These are phyloP conservation scores for Sander vitreus DNA, from an alignment of 2,113 vertebrate genomes.

Conservation along the genomic window DNA sequence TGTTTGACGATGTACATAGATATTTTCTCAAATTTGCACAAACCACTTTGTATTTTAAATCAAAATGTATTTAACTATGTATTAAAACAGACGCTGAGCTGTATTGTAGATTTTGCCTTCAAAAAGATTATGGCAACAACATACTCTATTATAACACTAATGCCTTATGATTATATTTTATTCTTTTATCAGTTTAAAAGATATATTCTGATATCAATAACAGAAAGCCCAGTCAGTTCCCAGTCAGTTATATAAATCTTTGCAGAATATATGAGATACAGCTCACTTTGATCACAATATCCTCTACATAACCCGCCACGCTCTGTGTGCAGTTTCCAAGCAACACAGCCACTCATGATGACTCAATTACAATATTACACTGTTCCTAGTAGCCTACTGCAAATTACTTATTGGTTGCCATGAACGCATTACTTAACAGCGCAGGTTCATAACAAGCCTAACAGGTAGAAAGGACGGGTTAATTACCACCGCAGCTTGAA, in stretches of 20 bases:
- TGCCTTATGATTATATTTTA: background rate
- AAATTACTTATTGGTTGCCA: constrained; percentile 79
- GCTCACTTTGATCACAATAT: constrained; percentile 64
- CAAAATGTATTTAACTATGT: background rate
- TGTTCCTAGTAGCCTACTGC: constrained; percentile 70
- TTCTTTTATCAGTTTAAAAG: background rate
- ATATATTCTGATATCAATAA: background rate
- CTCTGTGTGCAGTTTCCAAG: constrained; percentile 79
- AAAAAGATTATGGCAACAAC: background rate
- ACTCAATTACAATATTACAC: constrained; percentile 79
- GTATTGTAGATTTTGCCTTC: background rate
- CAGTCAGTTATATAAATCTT: constrained; percentile 25
- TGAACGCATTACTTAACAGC: constrained; percentile 82
- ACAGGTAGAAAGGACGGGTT: constrained; percentile 75
- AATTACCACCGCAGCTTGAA: constrained; percentile 65
- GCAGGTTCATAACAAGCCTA: constrained; percentile 72
- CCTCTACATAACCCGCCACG: constrained; percentile 48
- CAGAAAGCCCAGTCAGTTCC: background rate
- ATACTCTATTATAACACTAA: background rate
- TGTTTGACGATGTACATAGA: background rate
- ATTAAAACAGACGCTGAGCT: constrained; percentile 7
- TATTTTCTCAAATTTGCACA: background rate
- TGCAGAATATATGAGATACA: constrained; percentile 39
- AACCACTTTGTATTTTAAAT: background rate
- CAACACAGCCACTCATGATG: constrained; percentile 81